Evolutionary conservation across 2,797 vertebrate species (phyloP).

Genomic region (Syndactyla subalaris): DNA sequence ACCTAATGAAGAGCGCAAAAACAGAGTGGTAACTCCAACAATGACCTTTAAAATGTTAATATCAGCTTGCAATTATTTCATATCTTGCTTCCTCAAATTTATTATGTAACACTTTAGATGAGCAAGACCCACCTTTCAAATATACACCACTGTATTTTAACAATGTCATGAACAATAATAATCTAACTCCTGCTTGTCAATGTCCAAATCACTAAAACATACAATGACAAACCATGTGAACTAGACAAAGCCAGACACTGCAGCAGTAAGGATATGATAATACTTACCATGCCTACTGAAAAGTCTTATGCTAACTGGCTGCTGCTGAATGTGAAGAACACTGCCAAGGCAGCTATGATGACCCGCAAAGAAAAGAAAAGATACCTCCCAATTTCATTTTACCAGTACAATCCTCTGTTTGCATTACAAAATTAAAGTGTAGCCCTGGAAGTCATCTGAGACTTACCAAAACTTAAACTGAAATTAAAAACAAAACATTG

Average conservation of each 20-base stretch:
- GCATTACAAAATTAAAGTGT: not conserved
- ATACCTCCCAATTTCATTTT: not conserved
- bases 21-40: not conserved
- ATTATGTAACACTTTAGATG: not conserved
- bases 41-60: not conserved
- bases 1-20: not conserved
- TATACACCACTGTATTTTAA: not conserved
- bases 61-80: not conserved
- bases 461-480: not conserved
- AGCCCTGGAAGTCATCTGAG: not conserved
- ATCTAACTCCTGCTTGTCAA: not conserved
- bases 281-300: accelerated
- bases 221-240: not conserved
- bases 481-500: not conserved
- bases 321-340: not conserved
- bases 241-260: not conserved
- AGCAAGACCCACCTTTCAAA: not conserved
- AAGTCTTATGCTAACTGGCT: not conserved
- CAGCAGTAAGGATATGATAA: not conserved
- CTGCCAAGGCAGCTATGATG: not conserved
- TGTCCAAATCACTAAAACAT: not conserved
- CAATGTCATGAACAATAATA: not conserved
- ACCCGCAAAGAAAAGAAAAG: not conserved
- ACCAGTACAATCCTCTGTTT: not conserved
- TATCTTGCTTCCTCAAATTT: not conserved